These are phyloP conservation scores for Podarcis siculus DNA, from an alignment of 2,797 vertebrate species.

Conservation along the genomic window DNA sequence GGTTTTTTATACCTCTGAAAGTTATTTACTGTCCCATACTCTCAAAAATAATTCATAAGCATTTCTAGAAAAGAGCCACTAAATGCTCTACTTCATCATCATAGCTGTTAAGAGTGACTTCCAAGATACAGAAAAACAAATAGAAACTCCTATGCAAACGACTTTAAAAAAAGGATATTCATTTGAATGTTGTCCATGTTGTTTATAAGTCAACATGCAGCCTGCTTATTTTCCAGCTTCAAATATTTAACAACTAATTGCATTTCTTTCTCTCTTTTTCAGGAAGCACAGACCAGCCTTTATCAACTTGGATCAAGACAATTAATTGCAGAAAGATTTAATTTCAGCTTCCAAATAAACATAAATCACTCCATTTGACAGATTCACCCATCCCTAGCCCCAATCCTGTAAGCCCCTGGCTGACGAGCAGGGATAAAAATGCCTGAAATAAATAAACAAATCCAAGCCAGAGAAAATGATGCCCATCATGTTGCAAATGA, in stretches of 20 bases:
- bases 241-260: background rate
- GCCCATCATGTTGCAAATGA: no score
- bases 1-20: background rate
- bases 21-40: conserved; percentile 28
- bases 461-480: no score
- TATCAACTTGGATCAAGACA: background rate
- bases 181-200: conserved; percentile 54
- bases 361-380: background rate
- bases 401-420: no score
- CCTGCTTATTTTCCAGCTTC: background rate
- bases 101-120: conserved; percentile 4
- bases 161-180: conserved; percentile 33
- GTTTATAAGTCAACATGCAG: background rate
- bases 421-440: no score
- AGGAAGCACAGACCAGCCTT: background rate
- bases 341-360: background rate
- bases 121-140: conserved; percentile 34
- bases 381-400: background rate
- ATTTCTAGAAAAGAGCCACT: background rate
- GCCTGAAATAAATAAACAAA: no score
- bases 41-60: conserved; percentile 31
- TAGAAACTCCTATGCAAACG: conserved; percentile 34
- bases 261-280: background rate
- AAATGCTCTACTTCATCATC: background rate
- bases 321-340: background rate